A percentile compares a stretch with the other conserved stretches of the same genome.
These are phyloP conservation scores for Anodontia alba DNA, from an alignment of 2,888 invertebrate genomes.

Conservation along the genomic window DNA sequence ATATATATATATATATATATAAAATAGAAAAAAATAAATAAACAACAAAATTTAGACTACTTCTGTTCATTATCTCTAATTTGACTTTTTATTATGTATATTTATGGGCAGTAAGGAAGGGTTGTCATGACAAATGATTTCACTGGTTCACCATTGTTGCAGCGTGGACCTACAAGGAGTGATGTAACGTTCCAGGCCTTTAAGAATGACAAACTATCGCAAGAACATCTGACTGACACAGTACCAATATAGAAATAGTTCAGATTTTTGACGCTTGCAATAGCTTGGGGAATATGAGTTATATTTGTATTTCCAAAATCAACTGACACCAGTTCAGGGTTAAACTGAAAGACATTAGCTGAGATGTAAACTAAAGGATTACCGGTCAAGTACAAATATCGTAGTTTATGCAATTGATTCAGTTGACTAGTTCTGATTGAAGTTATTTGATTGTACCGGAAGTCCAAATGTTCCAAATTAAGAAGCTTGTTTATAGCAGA, in stretches of 20 bases:
- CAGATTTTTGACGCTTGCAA: not conserved
- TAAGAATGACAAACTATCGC: not conserved
- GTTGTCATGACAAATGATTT: not conserved
- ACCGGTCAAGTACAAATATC: not conserved
- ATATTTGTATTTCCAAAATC: not conserved
- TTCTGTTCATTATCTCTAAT: too few relatives aligned
- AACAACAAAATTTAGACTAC: too few relatives aligned
- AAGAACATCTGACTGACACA: not conserved
- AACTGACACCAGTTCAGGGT: not conserved
- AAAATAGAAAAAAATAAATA: too few relatives aligned
- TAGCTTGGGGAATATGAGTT: not conserved
- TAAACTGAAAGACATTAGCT: not conserved
- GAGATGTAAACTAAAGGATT: not conserved
- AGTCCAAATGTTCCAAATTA: not conserved
- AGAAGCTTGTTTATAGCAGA: not conserved
- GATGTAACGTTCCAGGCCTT: not conserved
- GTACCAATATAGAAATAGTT: not conserved
- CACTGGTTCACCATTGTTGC: not conserved
- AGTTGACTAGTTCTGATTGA: not conserved
- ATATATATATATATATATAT: too few relatives aligned
- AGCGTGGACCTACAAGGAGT: not conserved
- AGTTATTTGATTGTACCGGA: not conserved
- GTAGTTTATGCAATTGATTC: not conserved
- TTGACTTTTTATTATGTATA: too few relatives aligned
- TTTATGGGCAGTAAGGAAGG: not conserved